Base-by-base conservation (phyloP, 2,888 invertebrate genomes). In the Tortrix viridana region DNA sequence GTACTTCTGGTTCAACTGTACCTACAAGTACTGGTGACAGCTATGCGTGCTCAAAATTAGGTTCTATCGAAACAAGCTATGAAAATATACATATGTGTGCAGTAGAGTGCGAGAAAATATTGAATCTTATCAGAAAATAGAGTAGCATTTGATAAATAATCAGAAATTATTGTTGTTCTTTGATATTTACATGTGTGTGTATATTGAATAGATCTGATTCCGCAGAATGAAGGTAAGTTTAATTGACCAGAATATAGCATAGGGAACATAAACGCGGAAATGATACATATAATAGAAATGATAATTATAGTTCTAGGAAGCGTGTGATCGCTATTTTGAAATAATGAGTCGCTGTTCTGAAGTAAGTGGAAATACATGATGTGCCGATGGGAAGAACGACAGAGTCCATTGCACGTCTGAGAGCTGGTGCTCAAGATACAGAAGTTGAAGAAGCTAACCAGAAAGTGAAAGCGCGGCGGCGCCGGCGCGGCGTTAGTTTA, bases 41-140 rank as follows among this genome's bases (percentile, higher is more conserved):
- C 78, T 79, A 82, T 81, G 87, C 83, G 87, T 86, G 88, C 88
- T 79, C 74, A 74, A 85, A 86, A 84, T 76, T 75, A 82, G 74
- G 69, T 68, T 71, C 78, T 84, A 85, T 81, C 67, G 83, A 84
- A 83, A 82, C 72, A 88, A 89, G 85, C 87, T 89, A 90, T 83
- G 86, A 89, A 89, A 90, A 89, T 90, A 89, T 86, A 80, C 74
- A 74, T 76, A 71, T 75, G 79, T 82, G 86, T 88, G 87, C 84
- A 79, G 76, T 84, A 84, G 76, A 84, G 87, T 85, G 87, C 85
- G 80, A 82, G 80, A 87, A 88, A 89, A 88, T 88, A 88, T 87
- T 65, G 78, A 79, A 80, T 84, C 72, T 83, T 84, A 87, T 85
- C 86, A 85, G 87, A 89, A 89, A 89, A 89, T 88, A 88, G 71